Base-by-base conservation (phyloP, 2,888 invertebrate species). In the Phengaris alcon region DNA sequence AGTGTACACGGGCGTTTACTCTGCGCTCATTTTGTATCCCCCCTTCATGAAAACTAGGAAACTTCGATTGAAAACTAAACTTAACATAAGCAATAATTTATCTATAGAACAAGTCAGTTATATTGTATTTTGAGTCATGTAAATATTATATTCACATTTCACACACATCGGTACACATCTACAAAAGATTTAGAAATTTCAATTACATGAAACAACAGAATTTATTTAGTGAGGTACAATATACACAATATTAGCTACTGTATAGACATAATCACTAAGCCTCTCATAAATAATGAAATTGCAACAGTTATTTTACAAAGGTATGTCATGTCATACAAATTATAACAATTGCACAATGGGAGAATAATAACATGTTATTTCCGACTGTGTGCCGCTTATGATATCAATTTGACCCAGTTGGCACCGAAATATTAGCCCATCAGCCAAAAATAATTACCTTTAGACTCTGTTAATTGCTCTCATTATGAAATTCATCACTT, bases 391-490 rank as follows among this genome's bases (percentile, higher is more conserved):
- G 22, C 51, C 72, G 54, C 52, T 72, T 72, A 72, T 72, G 72
- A 54, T 52, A 72, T 72, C 72, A 72, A 54, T 75, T 74, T 59
- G 77, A 77, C 77, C 75, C 57, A 77, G 74, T 77, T 77, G 75
- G 75, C 77, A 77, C 54, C 15, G 72, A 75, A 48, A 54, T 51
- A 73, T 69, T 22, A 68, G 70, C 59, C 68, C 59, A 73, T 74
- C 73, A 70, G 70, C 76, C 74, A 74, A 74, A 64, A 72, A 72
- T 72, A 72, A 72, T 72, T 72, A 54, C 51, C 72, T 72, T 52
- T 72, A 51, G 51, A 35, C 51, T 52, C 72, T 35, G 72, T 72
- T 72, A 72, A 72, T 72, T 72, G 72, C 54, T 54, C 72, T 72
- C 72, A 52, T 72, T 72, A 72, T 54, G 13, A 72, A 52, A 72